Percentiles rank a stretch among this genome's conserved stretches.
Conservation (phyloP, 2,797 vertebrate genomes). For the Taeniopygia guttata region DNA sequence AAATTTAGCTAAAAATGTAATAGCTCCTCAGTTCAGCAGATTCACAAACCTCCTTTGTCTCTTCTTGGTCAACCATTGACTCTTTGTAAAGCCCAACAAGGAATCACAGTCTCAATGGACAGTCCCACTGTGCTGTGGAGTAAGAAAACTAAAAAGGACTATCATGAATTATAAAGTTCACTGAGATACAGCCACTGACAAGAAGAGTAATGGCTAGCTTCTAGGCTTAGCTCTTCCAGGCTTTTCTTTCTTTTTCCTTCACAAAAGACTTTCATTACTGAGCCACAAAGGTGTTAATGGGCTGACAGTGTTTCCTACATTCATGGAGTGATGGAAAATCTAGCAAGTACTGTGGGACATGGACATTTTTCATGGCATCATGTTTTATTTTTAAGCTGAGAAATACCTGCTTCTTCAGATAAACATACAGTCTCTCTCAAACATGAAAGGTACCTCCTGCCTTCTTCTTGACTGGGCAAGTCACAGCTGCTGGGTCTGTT, state of each 20-base stretch:
- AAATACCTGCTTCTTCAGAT: neutral
- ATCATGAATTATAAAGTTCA: constrained; percentile 53
- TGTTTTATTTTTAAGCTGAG: constrained; percentile 1
- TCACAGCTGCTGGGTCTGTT: neutral
- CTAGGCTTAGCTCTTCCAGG: constrained; percentile 1
- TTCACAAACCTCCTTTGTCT: constrained; percentile 58
- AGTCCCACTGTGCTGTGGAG: neutral
- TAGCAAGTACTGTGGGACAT: neutral
- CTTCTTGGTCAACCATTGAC: constrained; percentile 32
- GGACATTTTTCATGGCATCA: neutral
- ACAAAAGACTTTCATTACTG: neutral
- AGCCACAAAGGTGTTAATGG: constrained; percentile 26
- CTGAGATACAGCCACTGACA: constrained; percentile 6
- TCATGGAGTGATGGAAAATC: neutral
- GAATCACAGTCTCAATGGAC: constrained; percentile 37
- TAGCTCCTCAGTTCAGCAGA: constrained; percentile 33
- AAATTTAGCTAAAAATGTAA: constrained; percentile 56
- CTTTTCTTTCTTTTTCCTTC: neutral
- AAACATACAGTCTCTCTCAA: neutral
- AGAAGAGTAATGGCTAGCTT: constrained; percentile 28
- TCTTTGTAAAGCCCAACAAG: constrained; percentile 51
- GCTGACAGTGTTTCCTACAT: neutral
- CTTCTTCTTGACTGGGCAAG: neutral
- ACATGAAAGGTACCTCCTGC: neutral
- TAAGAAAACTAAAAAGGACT: neutral